These are phyloP conservation scores for Gallinago undulata DNA, from an alignment of 2,113 vertebrate species.

Conservation along the genomic window DNA sequence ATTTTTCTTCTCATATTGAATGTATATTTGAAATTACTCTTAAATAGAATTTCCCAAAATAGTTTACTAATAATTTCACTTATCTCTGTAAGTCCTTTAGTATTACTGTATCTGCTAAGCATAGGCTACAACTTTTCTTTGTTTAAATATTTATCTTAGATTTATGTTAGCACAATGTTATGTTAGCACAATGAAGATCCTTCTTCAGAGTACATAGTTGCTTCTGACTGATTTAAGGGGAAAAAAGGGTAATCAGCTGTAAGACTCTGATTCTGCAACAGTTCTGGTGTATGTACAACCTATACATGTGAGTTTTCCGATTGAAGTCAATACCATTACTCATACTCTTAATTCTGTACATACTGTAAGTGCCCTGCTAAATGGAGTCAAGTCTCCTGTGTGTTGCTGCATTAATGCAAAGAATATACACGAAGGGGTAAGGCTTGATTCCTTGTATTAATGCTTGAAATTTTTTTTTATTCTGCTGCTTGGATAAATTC, in stretches of 20 bases:
- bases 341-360: not conserved
- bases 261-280: not conserved
- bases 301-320: not conserved
- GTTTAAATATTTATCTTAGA: not conserved
- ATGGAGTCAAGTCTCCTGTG: not conserved
- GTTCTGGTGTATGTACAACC: not conserved
- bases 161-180: not conserved
- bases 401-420: not conserved
- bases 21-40: not conserved
- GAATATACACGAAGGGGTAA: not conserved
- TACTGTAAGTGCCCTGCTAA: not conserved
- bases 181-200: not conserved
- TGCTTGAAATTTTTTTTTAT: not conserved
- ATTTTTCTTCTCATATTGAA: not conserved
- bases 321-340: not conserved
- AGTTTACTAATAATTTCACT: not conserved
- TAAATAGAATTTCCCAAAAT: not conserved
- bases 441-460: not conserved
- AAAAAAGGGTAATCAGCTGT: not conserved
- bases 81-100: not conserved
- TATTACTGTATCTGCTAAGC: not conserved
- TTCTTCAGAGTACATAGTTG: not conserved
- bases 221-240: not conserved
- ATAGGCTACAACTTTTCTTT: not conserved
- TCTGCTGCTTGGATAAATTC: not conserved